Evolutionary conservation across 2,888 invertebrate species (phyloP).

Genomic region (Leucania comma): DNA sequence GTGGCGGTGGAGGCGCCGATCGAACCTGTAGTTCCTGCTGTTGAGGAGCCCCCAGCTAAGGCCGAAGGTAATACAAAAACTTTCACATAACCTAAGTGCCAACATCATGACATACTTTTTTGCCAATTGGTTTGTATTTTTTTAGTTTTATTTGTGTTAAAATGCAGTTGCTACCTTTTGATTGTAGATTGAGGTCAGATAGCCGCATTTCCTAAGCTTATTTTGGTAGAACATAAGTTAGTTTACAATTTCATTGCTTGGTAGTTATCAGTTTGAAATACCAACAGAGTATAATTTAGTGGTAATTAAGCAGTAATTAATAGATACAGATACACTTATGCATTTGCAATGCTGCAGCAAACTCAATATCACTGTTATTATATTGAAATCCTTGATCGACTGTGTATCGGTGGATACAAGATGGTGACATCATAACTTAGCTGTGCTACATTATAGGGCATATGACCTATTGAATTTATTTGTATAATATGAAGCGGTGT

Average conservation of each 20-base stretch:
- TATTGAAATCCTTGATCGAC: conserved; percentile 20
- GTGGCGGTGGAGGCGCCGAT: conserved; percentile 65
- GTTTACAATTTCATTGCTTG: conserved; percentile 3
- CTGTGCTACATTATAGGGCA: conserved; percentile 13
- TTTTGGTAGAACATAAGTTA: conserved; percentile 1
- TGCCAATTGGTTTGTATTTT: conserved; percentile 58
- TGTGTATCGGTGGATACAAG: conserved; percentile 11
- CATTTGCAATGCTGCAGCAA: conserved; percentile 47
- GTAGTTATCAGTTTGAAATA: conserved; percentile 25
- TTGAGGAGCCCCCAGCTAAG: conserved; percentile 65
- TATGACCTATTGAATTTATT: conserved; percentile 14
- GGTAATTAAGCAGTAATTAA: conserved; percentile 43
- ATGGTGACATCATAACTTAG: conserved; percentile 50
- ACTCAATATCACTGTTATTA: conserved; percentile 18
- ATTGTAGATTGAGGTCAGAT: conserved; percentile 43
- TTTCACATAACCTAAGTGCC: conserved; percentile 83
- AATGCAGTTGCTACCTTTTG: conserved; percentile 33
- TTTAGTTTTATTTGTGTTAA: conserved; percentile 50
- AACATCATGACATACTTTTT: conserved; percentile 78
- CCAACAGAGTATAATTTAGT: conserved; percentile 29
- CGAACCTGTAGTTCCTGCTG: conserved; percentile 65
- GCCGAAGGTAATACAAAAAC: conserved; percentile 75
- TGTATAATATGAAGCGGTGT: background rate
- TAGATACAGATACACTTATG: conserved; percentile 22
- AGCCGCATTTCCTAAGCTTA: conserved; percentile 17